These are phyloP conservation scores for Lycocorax pyrrhopterus DNA, from an alignment of 2,113 vertebrate species.

Conservation along the genomic window DNA sequence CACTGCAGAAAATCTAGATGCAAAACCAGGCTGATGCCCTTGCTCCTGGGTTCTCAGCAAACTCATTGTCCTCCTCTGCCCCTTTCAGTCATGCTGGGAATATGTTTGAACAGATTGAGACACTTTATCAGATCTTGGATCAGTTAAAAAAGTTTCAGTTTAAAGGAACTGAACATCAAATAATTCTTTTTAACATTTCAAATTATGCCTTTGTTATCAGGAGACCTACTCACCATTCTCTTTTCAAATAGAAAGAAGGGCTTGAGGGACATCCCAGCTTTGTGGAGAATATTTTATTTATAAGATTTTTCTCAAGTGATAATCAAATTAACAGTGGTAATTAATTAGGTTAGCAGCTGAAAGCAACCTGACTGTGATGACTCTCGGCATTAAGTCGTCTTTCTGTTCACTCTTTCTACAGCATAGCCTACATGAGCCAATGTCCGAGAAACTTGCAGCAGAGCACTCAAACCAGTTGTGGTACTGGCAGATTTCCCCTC, in stretches of 20 bases:
- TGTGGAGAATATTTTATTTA: slow-evolving; percentile 5
- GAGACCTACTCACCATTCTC: neutral
- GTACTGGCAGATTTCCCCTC: neutral
- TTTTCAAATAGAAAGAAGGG: neutral
- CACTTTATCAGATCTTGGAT: neutral
- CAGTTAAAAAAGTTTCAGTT: neutral
- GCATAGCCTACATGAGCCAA: neutral
- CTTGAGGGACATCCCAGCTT: neutral
- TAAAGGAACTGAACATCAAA: neutral
- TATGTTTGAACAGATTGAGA: neutral
- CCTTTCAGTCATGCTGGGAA: neutral
- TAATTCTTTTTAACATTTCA: slow-evolving; percentile 2
- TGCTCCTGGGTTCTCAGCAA: neutral
- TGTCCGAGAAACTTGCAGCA: neutral
- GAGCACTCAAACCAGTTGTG: neutral
- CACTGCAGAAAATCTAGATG: neutral
- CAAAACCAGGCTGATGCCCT: neutral
- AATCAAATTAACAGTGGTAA: neutral
- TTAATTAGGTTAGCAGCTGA: slow-evolving; percentile 1
- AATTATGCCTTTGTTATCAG: neutral
- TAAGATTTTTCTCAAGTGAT: neutral
- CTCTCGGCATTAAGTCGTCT: neutral
- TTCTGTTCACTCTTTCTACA: neutral
- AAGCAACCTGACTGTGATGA: neutral
- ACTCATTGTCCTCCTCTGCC: neutral